Conservation (phyloP, 2,797 vertebrate genomes). For the Typhlichthys eigenmanni region DNA sequence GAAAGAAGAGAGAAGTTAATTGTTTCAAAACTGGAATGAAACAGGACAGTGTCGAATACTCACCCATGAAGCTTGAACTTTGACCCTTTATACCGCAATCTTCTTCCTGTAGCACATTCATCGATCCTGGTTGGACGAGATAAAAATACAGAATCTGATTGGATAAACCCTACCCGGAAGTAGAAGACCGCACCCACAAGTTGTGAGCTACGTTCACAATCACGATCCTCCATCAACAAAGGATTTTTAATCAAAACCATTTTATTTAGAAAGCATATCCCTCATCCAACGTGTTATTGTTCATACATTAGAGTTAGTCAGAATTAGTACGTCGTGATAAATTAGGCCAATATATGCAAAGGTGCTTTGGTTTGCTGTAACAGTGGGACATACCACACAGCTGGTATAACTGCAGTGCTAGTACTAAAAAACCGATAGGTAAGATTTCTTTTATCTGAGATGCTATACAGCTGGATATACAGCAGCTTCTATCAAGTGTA, state of each 20-base stretch:
- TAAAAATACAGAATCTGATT: conserved; percentile 33
- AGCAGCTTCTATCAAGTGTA: too few relatives aligned
- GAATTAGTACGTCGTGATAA: neutral
- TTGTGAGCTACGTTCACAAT: conserved; percentile 46
- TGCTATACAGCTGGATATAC: conserved; percentile 28
- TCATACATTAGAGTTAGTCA: too few relatives aligned
- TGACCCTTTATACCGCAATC: neutral
- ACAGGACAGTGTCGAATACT: neutral
- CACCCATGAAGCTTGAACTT: neutral
- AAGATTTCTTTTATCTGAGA: conserved; percentile 35
- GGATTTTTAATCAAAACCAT: neutral
- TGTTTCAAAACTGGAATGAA: too few relatives aligned
- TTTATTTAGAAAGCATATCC: neutral
- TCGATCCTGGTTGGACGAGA: neutral
- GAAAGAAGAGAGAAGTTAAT: too few relatives aligned
- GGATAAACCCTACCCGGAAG: conserved; percentile 39
- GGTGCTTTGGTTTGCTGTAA: neutral
- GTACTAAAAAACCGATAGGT: conserved; percentile 40
- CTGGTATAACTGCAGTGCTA: conserved; percentile 6
- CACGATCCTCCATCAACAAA: conserved; percentile 20
- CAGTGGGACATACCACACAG: neutral
- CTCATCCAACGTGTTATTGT: too few relatives aligned
- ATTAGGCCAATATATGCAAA: neutral
- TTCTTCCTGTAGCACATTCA: neutral
- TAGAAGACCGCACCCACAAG: conserved; percentile 41